Base-by-base conservation (phyloP, 1,140 invertebrate genomes). In the Drosophila kanapiae region DNA sequence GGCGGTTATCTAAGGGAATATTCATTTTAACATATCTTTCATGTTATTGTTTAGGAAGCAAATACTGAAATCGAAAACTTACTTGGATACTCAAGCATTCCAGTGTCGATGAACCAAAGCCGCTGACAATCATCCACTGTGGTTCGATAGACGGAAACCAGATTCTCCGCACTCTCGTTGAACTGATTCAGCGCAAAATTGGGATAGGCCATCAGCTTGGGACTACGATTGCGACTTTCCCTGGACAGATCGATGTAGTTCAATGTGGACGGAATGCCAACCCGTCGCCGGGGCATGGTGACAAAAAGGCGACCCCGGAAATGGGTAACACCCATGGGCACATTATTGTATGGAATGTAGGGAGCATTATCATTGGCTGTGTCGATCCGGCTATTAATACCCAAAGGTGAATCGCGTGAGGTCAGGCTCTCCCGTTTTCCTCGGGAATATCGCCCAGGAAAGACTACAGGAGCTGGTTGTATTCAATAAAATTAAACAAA, bases 101-200 rank as follows among this genome's bases (percentile, higher is more conserved):
- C 96, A 11, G 95, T 96, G 81, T 96, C 96, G 5, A 96, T 94
- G 80, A 95, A 95, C 96, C 96, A 97, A 3, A 97, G 92, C n/a
- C 96, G 92, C 53, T 95, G 94, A 69, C 96, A 96, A 0, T 83
- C 92, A 87, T 97, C 96, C 11, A 95, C 93, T 16, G 94, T 94
- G 2, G 95, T 94, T 27, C 96, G 93, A 74, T 96, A 96, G 2
- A 96, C 95, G 7, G 94, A 96, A 1, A 96, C 93, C 3, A 96
- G 48, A 54, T 82, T 76, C n/a, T 74, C 56, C 7, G 48, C 45
- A 62, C 88, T 87, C 16, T 71, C 94, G 94, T 91, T 93, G 91
- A 90, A 94, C 93, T 91, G 94, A 93, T 95, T 96, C 0, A 92
- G 81, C 23, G 94, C 90, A 78, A 94, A 94, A 79, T 94, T 91